These are phyloP conservation scores for Pachyuromys duprasi DNA, from an alignment of 2,797 vertebrate genomes.

Conservation along the genomic window DNA sequence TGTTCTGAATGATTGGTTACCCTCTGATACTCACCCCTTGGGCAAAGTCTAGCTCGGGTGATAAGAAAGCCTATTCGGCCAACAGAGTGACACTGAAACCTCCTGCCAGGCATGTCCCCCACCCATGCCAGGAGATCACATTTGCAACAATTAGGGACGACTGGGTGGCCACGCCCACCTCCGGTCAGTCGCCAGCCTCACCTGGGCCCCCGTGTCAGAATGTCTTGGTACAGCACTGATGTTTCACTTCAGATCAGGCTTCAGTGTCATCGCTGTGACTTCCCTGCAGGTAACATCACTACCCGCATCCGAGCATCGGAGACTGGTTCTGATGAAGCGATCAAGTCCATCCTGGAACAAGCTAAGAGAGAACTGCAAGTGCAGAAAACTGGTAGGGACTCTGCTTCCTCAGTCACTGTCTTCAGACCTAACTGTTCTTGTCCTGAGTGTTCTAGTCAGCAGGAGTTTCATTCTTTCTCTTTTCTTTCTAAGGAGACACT, in stretches of 20 bases:
- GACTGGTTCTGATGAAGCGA: slow-evolving; percentile 96
- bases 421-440: slow-evolving; percentile 69
- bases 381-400: slow-evolving; percentile 94
- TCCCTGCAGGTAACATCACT: slow-evolving; percentile 94
- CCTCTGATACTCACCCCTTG: not conserved
- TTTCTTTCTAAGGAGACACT: not conserved
- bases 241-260: not conserved
- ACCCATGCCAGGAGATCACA: slow-evolving; percentile 6
- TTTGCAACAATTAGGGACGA: not conserved
- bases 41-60: slow-evolving; percentile 23
- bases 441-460: slow-evolving; percentile 68
- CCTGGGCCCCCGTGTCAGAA: not conserved
- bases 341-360: slow-evolving; percentile 98
- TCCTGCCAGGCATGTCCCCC: not conserved
- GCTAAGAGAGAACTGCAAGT: slow-evolving; percentile 98
- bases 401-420: slow-evolving; percentile 35
- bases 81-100: not conserved
- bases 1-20: not conserved
- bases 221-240: not conserved
- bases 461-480: not conserved
- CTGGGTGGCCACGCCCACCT: not conserved
- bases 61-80: slow-evolving; percentile 29
- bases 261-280: slow-evolving; percentile 75
- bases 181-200: not conserved
- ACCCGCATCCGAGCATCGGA: slow-evolving; percentile 95